phyloP scores from a whole-genome alignment of 2,888 invertebrate genomes.

The Tyria jacobaeae region DNA sequence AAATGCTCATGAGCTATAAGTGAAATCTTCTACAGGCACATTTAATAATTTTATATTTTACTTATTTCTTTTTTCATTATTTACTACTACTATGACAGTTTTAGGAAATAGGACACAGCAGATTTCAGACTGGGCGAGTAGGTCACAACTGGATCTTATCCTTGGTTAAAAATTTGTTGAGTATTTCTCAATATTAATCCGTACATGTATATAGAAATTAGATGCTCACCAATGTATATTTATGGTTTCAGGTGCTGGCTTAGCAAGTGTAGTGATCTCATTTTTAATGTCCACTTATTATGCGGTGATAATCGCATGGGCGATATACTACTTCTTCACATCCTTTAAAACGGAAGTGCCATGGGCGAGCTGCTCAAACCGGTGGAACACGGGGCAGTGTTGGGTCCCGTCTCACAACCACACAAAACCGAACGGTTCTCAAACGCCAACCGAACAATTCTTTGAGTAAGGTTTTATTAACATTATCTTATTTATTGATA shows the following conservation, averaged over 20 bases:
- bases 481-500: too few relatives aligned
- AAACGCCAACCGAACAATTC: constrained; percentile 96
- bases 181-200: neutral
- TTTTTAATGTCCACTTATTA: constrained; percentile 98
- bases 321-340: constrained; percentile 96
- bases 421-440: constrained; percentile 90
- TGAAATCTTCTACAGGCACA: too few relatives aligned
- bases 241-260: constrained; percentile 92
- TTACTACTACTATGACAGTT: too few relatives aligned
- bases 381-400: constrained; percentile 94
- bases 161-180: too few relatives aligned
- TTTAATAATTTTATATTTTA: too few relatives aligned
- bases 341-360: constrained; percentile 95
- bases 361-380: constrained; percentile 95
- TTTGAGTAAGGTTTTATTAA: constrained; percentile 90
- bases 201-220: neutral
- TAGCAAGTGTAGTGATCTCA: constrained; percentile 97
- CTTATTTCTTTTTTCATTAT: too few relatives aligned
- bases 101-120: too few relatives aligned
- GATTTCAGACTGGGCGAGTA: too few relatives aligned
- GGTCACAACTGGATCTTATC: too few relatives aligned
- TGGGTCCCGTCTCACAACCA: constrained; percentile 91
- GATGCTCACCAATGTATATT: neutral
- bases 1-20: too few relatives aligned
- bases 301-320: constrained; percentile 97